Percentiles rank a stretch among this genome's conserved stretches.
Evolutionary conservation across 2,888 invertebrate species (phyloP).

Genomic region (Theristus sp.): DNA sequence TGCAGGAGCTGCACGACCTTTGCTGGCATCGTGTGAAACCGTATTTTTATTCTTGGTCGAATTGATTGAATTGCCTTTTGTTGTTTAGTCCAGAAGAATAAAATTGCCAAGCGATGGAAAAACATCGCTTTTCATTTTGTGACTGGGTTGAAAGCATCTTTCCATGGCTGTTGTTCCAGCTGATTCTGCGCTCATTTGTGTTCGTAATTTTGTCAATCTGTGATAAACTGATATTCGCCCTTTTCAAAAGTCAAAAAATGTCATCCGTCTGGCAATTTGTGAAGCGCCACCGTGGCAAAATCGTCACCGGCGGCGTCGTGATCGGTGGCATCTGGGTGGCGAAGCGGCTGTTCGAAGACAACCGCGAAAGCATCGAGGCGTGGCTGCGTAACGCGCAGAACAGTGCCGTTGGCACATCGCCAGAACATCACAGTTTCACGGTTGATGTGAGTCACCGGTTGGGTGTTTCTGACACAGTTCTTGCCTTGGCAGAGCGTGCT

Average conservation of each 20-base stretch:
- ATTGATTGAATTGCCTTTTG: too few relatives aligned
- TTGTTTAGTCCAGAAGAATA: too few relatives aligned
- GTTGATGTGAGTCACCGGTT: neutral
- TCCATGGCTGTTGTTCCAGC: too few relatives aligned
- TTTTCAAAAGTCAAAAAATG: too few relatives aligned
- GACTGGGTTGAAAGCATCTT: too few relatives aligned
- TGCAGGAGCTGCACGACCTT: neutral
- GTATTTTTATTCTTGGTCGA: neutral
- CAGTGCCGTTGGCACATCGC: neutral
- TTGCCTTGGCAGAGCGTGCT: too few relatives aligned
- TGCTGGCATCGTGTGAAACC: neutral
- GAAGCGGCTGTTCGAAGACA: neutral
- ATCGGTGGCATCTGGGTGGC: neutral
- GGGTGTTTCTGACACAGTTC: too few relatives aligned
- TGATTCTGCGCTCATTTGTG: too few relatives aligned
- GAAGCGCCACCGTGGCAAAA: conserved; percentile 14
- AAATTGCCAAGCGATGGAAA: too few relatives aligned
- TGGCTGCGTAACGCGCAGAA: neutral
- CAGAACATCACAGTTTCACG: neutral
- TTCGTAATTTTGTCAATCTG: too few relatives aligned
- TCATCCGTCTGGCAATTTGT: conserved; percentile 16
- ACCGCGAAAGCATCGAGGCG: neutral
- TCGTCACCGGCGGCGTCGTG: conserved; percentile 3
- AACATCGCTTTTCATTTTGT: too few relatives aligned
- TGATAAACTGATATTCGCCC: too few relatives aligned